Evolutionary conservation across 2,797 vertebrate species (phyloP).

Genomic region (Rachycentron canadum): DNA sequence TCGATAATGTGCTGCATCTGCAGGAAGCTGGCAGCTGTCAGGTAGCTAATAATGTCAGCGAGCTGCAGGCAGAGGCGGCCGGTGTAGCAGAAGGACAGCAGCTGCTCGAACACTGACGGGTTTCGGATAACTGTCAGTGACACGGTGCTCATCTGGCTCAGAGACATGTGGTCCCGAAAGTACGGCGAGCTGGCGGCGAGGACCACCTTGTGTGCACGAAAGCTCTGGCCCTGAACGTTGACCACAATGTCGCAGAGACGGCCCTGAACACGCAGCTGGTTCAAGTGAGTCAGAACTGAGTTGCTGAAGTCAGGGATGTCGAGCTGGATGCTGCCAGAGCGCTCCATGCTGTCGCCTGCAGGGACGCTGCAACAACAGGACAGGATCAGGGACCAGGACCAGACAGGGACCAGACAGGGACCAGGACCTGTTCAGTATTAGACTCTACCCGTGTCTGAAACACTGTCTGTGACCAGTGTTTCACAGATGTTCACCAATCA

Average conservation of each 20-base stretch:
- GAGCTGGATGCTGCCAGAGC: slow-evolving; percentile 95
- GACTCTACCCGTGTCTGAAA: not conserved
- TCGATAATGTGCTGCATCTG: slow-evolving; percentile 99
- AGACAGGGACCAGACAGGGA: not conserved
- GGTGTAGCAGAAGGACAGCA: slow-evolving; percentile 97
- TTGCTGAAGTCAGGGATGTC: slow-evolving; percentile 99
- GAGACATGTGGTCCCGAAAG: slow-evolving; percentile 99
- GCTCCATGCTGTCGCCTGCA: slow-evolving; percentile 89
- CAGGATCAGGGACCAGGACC: not conserved
- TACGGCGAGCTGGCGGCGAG: slow-evolving; percentile 98
- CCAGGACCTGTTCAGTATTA: not conserved
- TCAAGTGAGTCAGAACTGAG: slow-evolving; percentile 96
- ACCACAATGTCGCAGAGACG: slow-evolving; percentile 98
- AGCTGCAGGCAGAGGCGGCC: slow-evolving; percentile 95
- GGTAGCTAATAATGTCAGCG: slow-evolving; percentile 97
- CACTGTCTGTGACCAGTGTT: not conserved
- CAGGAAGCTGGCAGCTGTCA: slow-evolving; percentile 97
- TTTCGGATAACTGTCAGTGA: slow-evolving; percentile 97
- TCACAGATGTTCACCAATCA: not conserved
- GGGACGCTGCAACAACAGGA: slow-evolving; percentile 5
- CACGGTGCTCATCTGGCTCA: slow-evolving; percentile 98
- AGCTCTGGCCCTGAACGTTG: slow-evolving; percentile 96
- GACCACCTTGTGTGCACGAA: slow-evolving; percentile 97
- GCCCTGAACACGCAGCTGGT: slow-evolving; percentile 96
- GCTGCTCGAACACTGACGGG: slow-evolving; percentile 96